Evolutionary conservation across 2,888 invertebrate genomes (phyloP), one percentile per base, ranked within the genome.

Genomic region (Stenurella melanura): DNA sequence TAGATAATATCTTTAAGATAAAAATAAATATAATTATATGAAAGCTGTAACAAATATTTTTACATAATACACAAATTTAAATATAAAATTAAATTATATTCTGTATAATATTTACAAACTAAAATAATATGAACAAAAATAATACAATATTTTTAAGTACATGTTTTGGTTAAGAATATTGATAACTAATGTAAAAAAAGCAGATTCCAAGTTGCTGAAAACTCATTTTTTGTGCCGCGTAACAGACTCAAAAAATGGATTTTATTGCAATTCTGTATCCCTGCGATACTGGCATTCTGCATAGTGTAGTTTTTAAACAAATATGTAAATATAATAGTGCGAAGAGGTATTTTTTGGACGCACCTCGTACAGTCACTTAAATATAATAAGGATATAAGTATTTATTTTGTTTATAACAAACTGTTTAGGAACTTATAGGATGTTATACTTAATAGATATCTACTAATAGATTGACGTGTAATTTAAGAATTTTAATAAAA

Each of bases 1-100:
- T 26, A 74, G 30, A 15, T 18, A 26, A 54, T 68, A 74, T 74
- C 74, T 74, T 74, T 74, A 68, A 74, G 74, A 74, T 74, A 74
- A 74, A 74, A 74, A 74, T 61, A 74, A 74, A 68, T 74, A 74
- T 74, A 56, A 50, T 73, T 67, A 34, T 67, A 74, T 74, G 34
- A 30, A 26, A 21, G 72, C 54, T 72, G 61, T 74, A 74, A 74
- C 74, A 68, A 66, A 73, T 66, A 61, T 68, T 61, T 74, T 68
- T 68, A 74, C 61, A 68, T 61, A 68, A 69, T 58, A 68, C 74
- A 60, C 61, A 50, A n/a, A 68, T 26, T 66, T 74, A 68, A 60
- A 61, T 66, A 74, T 61, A 66, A 74, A 67, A 58, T 67, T 67
- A 68, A 74, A 61, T 68, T 68, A 74, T 61, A 74, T 68, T 21